Evolutionary conservation across 2,113 vertebrate genomes (phyloP), one percentile per base, ranked within the genome.

Genomic region (Vulpes vulpes): DNA sequence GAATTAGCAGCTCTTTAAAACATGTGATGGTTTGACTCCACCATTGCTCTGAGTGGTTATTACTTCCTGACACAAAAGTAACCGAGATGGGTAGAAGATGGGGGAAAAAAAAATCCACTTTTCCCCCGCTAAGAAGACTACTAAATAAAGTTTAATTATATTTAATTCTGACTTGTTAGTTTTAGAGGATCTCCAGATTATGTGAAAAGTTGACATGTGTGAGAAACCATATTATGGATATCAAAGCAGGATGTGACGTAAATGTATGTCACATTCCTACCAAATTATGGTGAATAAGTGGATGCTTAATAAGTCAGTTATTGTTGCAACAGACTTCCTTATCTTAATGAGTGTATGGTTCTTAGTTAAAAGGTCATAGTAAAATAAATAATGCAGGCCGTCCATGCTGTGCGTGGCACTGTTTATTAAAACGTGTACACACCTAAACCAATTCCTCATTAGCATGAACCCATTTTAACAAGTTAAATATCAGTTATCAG

Each of bases 1-100:
- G 79, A 92, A 91, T 94, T 74, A 96, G 71, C 43, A 84, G 15
- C 43, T 91, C 32, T 76, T 94, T 78, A 38, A 88, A 83, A 89
- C 1, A 1, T 35, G 20, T 60, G 43, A 35, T 22, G 11, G 55
- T 55, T 91, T 71, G 53, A 55, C 82, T 76, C 60, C 8, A 30
- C 38, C 5, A 0, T 80, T 67, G 27, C 25, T 76, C 59, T 60
- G 23, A 27, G 35, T 55, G 43, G 22, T 87, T 76, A 64, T 87
- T 76, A 64, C 84, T 86, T 89, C 23, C 86, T 86, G 80, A 30
- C 5, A 78, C 43, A 10, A 16, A 32, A 1, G 25, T 80, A 84
- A 85, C 27, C 0, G 5, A 84, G 32, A 55, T 25, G 43, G 43
- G 25, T 10, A 43, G 14, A 88, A 93, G 73, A 89, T 12, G 19